A percentile compares a stretch with the other conserved stretches of the same genome.
Conservation (phyloP, 2,113 vertebrate genomes). For the Ictalurus furcatus region DNA sequence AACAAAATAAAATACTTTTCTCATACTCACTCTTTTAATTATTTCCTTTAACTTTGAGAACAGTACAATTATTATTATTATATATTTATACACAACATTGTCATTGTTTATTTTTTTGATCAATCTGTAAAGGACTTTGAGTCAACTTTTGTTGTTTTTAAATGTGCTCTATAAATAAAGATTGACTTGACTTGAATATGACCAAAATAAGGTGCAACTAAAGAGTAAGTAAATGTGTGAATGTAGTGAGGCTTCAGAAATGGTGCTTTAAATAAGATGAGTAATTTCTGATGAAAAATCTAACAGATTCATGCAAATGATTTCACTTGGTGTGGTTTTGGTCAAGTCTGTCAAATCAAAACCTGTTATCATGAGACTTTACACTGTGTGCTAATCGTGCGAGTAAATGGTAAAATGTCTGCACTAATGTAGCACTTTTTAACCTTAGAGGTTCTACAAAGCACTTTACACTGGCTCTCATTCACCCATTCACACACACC, state of each 20-base stretch:
- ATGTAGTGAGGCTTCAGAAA: not conserved
- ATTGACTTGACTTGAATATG: not conserved
- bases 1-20: not conserved
- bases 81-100: too few relatives aligned
- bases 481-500: too few relatives aligned
- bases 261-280: not conserved
- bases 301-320: not conserved
- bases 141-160: too few relatives aligned
- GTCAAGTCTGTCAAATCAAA: not conserved
- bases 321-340: not conserved
- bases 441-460: too few relatives aligned
- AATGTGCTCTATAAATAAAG: too few relatives aligned
- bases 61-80: not conserved
- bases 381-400: not conserved
- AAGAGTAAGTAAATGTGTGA: not conserved
- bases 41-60: not conserved
- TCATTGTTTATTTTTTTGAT: too few relatives aligned
- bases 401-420: not conserved
- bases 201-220: not conserved
- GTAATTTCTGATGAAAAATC: not conserved
- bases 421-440: too few relatives aligned
- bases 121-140: too few relatives aligned
- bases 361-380: not conserved
- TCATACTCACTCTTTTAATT: not conserved
- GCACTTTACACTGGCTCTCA: too few relatives aligned